Evolutionary conservation across 2,113 vertebrate genomes (phyloP).

Genomic region (Cheilinus undulatus): DNA sequence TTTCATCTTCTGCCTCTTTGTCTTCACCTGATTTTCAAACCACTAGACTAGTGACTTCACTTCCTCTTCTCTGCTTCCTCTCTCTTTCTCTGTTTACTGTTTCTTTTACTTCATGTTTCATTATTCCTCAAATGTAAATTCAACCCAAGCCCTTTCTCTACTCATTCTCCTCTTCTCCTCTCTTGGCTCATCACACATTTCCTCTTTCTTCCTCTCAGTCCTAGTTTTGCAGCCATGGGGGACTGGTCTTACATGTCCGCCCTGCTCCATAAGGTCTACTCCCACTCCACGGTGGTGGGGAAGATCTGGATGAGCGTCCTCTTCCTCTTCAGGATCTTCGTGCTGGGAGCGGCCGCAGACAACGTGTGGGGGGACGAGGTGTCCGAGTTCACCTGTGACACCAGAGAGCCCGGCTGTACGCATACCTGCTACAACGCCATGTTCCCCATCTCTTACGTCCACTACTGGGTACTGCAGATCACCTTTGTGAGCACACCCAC

Average conservation of each 20-base stretch:
- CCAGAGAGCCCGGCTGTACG: constrained; percentile 69
- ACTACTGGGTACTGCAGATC: constrained; percentile 84
- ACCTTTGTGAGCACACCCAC: constrained; percentile 79
- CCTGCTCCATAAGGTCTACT: constrained; percentile 80
- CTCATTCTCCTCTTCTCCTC: too few relatives aligned
- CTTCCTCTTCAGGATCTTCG: constrained; percentile 82
- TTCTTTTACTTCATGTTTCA: too few relatives aligned
- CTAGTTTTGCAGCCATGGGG: constrained; percentile 64
- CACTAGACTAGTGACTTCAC: too few relatives aligned
- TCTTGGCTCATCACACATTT: neutral
- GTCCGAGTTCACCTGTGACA: constrained; percentile 76
- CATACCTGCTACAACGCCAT: constrained; percentile 78
- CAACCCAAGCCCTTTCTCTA: too few relatives aligned
- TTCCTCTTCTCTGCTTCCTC: too few relatives aligned
- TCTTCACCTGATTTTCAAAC: too few relatives aligned
- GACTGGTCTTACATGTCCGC: constrained; percentile 80
- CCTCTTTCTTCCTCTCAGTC: constrained; percentile 6
- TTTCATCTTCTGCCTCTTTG: too few relatives aligned
- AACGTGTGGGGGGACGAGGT: constrained; percentile 81
- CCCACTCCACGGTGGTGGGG: constrained; percentile 81
- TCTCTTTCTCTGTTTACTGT: too few relatives aligned
- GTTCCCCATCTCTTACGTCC: constrained; percentile 82
- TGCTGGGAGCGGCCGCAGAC: constrained; percentile 74
- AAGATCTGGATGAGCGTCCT: constrained; percentile 84
- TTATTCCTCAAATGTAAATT: too few relatives aligned